Percentiles rank a stretch among this genome's conserved stretches.
These are phyloP conservation scores for Trachelipus rathkii DNA, from an alignment of 1,140 invertebrate genomes.

Conservation along the genomic window DNA sequence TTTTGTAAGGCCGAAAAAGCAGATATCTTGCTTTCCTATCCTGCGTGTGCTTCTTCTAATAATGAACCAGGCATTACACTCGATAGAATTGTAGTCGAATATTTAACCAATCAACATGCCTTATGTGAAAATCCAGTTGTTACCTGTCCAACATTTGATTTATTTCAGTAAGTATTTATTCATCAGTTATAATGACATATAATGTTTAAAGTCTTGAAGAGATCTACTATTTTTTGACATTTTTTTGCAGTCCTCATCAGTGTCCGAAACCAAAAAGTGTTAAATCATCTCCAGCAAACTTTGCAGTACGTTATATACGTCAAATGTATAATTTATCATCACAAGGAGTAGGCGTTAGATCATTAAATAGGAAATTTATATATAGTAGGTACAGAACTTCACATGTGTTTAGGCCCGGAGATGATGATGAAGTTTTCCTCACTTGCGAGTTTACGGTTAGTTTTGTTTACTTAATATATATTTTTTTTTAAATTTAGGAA, in stretches of 20 bases:
- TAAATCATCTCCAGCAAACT: conserved; percentile 66
- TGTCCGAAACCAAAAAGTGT: conserved; percentile 81
- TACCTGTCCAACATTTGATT: conserved; percentile 83
- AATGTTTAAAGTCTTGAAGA: no score
- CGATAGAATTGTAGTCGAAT: conserved; percentile 91
- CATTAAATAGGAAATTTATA: conserved; percentile 56
- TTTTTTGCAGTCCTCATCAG: conserved; percentile 70
- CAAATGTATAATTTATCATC: conserved; percentile 31
- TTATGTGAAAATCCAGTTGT: conserved; percentile 87
- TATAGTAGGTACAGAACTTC: conserved; percentile 87
- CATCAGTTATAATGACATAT: background rate
- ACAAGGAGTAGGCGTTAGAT: background rate
- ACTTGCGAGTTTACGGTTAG: conserved; percentile 71
- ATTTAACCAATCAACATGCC: conserved; percentile 92
- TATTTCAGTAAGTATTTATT: conserved; percentile 56
- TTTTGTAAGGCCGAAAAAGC: background rate
- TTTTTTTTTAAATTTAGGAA: background rate
- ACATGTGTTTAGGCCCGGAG: conserved; percentile 68
- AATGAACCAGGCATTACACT: conserved; percentile 60
- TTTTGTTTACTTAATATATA: conserved; percentile 27
- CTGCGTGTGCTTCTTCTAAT: conserved; percentile 34
- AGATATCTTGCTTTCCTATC: background rate
- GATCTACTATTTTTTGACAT: conserved; percentile 22
- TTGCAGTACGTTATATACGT: conserved; percentile 56
- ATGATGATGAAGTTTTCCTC: conserved; percentile 61